These are phyloP conservation scores for Amorpha juglandis DNA, from an alignment of 2,888 invertebrate genomes.

Conservation along the genomic window DNA sequence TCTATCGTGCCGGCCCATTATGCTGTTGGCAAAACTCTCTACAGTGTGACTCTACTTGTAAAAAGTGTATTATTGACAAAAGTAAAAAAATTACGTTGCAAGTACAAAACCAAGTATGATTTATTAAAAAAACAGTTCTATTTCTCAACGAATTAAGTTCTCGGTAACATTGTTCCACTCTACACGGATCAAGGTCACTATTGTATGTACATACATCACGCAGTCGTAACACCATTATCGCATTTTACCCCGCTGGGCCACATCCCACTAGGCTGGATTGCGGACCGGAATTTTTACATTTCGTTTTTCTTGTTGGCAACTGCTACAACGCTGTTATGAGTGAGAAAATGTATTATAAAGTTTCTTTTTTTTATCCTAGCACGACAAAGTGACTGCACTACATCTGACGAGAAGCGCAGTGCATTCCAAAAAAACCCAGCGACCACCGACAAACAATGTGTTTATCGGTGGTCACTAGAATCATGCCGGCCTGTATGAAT, in stretches of 20 bases:
- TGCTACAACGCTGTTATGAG: neutral
- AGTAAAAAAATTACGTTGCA: neutral
- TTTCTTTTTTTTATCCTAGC: no score
- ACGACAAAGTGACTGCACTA: no score
- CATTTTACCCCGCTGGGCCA: constrained; percentile 51
- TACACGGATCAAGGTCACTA: constrained; percentile 34
- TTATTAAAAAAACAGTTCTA: neutral
- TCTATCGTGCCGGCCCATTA: no score
- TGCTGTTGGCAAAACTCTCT: no score
- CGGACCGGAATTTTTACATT: constrained; percentile 15
- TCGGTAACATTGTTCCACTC: constrained; percentile 14
- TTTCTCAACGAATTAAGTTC: neutral
- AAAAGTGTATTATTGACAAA: no score
- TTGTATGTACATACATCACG: constrained; percentile 38
- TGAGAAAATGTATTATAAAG: neutral
- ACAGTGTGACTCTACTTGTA: no score
- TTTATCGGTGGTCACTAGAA: no score
- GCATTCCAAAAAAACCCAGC: no score
- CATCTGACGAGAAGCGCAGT: no score
- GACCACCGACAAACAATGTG: no score
- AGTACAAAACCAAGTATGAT: neutral
- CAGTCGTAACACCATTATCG: constrained; percentile 58
- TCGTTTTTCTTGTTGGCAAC: constrained; percentile 12
- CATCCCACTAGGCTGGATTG: constrained; percentile 22
- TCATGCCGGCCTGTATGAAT: no score